Base-by-base conservation (phyloP, 2,797 vertebrate species). In the Xenops minutus region DNA sequence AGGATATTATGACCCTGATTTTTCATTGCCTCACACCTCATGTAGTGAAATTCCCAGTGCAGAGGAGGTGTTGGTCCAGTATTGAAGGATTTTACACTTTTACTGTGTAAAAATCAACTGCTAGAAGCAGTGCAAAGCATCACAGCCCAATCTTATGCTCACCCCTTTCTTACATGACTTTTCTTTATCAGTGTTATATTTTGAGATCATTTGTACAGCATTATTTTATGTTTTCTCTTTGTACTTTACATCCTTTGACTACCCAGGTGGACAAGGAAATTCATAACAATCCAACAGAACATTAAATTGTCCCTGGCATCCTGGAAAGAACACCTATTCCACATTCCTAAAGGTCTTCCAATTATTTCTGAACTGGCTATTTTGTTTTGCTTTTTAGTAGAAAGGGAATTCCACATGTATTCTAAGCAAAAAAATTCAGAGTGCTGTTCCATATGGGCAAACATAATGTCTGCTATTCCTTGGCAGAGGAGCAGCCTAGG, bases 321-420 rank as follows among this genome's bases (percentile, higher is more conserved):
- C 52, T 61, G 48, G 66, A 74, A 61, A 58, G 58, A 89, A n/a
- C 17, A 68, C 12, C 32, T 86, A 61, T 73, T 93, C 20, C 48
- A 63, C 13, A 29, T 82, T 91, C 56, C 61, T 91, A 85, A 89
- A 94, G 84, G 22, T 71, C 32, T 92, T 91, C 20, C 41, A 22
- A 8, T 67, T 90, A 86, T 79, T 93, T 93, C 67, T 85, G 61
- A 93, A 16, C 36, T 83, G 77, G 48, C 26, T 92, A 55, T 30
- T 95, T 95, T 84, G 34, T 34, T 94, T 94, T 88, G 36, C 41
- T 78, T 92, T 93, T 87, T 87, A 82, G 69, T 79, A 89, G 91
- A 82, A 91, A 80, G 90, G 81, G 91, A 95, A 92, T 91, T 93
- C 93, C 93, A 68, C n/a, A 29, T 46, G 30, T 85, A 72, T 88